Evolutionary conservation across 2,888 invertebrate genomes (phyloP).

Genomic region (Lochmaea crataegi): DNA sequence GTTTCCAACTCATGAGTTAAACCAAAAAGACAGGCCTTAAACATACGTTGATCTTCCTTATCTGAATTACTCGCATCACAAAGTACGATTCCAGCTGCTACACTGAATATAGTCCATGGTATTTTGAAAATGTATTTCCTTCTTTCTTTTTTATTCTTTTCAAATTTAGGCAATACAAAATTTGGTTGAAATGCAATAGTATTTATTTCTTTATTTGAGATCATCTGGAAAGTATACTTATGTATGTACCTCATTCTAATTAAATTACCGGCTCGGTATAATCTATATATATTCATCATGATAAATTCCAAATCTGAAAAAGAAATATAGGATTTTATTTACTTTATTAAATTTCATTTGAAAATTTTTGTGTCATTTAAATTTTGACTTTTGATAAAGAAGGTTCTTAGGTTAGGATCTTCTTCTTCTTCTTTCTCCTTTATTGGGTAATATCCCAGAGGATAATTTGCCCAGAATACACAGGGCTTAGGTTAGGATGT

Average conservation of each 20-base stretch:
- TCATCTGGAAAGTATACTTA: constrained; percentile 5
- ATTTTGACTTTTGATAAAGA: not conserved
- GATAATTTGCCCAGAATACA: too few relatives aligned
- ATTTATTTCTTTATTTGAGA: not conserved
- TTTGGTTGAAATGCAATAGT: constrained; percentile 4
- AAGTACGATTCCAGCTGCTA: constrained; percentile 47
- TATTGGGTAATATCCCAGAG: too few relatives aligned
- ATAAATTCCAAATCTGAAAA: not conserved
- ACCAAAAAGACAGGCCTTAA: constrained; percentile 68
- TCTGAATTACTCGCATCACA: constrained; percentile 54
- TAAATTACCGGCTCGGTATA: not conserved
- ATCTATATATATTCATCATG: constrained; percentile 6
- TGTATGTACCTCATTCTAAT: not conserved
- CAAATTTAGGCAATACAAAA: constrained; percentile 21
- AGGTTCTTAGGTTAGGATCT: too few relatives aligned
- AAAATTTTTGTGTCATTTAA: not conserved
- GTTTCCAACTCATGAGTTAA: constrained; percentile 65
- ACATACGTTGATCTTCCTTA: constrained; percentile 65
- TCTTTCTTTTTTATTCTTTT: constrained; percentile 32
- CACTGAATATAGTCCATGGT: constrained; percentile 23
- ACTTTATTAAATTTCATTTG: not conserved
- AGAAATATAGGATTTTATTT: not conserved
- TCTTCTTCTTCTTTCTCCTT: too few relatives aligned
- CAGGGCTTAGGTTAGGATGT: too few relatives aligned
- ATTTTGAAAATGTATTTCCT: constrained; percentile 8